Evolutionary conservation across 2,797 vertebrate species (phyloP).

Genomic region (Chiloscyllium punctatum): DNA sequence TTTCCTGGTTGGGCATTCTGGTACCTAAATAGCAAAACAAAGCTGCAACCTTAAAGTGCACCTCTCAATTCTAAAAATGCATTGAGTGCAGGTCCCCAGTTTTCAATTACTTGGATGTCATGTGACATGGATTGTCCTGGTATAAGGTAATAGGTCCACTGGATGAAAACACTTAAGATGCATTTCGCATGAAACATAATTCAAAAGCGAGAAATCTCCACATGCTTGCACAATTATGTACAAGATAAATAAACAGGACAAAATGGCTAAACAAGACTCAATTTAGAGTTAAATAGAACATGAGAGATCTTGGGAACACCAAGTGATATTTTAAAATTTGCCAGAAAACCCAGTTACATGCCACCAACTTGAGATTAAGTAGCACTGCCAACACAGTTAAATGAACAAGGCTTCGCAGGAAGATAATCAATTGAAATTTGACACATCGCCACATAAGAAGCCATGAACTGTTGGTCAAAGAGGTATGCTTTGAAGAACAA

Average conservation of each 20-base stretch:
- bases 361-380: background rate
- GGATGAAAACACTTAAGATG: background rate
- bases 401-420: background rate
- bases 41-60: background rate
- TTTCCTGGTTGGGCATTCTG: background rate
- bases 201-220: background rate
- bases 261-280: background rate
- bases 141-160: background rate
- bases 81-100: background rate
- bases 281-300: background rate
- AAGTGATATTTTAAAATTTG: background rate
- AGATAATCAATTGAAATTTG: background rate
- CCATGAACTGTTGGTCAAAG: background rate
- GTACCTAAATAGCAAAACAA: background rate
- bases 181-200: background rate
- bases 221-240: background rate
- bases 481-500: background rate
- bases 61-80: background rate
- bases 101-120: background rate
- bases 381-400: background rate
- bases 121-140: background rate
- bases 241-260: background rate
- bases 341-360: background rate
- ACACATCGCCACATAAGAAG: background rate
- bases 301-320: background rate